Evolutionary conservation across 2,113 vertebrate species (phyloP).

Genomic region (Pristiophorus japonicus): DNA sequence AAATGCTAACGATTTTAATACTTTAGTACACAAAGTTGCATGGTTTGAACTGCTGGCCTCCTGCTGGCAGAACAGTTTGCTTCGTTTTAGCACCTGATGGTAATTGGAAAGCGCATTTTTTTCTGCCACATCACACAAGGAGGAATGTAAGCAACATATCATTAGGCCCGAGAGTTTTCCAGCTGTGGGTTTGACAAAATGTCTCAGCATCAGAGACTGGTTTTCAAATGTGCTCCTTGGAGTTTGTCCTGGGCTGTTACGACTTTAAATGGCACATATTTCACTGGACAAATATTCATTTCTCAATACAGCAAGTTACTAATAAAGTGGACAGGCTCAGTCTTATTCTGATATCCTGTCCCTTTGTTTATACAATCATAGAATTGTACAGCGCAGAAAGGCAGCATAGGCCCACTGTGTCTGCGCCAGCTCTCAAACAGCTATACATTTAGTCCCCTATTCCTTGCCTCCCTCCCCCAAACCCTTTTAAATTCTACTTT

Average conservation of each 20-base stretch:
- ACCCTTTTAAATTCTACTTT: neutral
- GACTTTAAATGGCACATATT: neutral
- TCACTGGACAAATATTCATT: neutral
- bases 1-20: neutral
- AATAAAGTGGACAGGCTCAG: neutral
- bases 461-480: neutral
- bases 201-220: neutral
- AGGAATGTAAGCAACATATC: neutral
- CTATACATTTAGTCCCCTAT: neutral
- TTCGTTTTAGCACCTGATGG: neutral
- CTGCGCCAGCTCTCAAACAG: neutral
- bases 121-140: neutral
- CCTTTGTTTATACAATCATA: neutral
- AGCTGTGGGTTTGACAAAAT: neutral
- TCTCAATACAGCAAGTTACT: neutral
- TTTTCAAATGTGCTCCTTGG: neutral
- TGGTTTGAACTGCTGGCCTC: neutral
- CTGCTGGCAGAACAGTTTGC: conserved; percentile 1
- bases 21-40: neutral
- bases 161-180: neutral
- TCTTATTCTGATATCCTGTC: neutral
- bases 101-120: neutral
- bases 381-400: neutral
- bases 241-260: neutral
- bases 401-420: neutral